A percentile compares a stretch with the other conserved stretches of the same genome.
These are phyloP conservation scores for Dicranocentrus wangi DNA, from an alignment of 2,888 invertebrate species.

Conservation along the genomic window DNA sequence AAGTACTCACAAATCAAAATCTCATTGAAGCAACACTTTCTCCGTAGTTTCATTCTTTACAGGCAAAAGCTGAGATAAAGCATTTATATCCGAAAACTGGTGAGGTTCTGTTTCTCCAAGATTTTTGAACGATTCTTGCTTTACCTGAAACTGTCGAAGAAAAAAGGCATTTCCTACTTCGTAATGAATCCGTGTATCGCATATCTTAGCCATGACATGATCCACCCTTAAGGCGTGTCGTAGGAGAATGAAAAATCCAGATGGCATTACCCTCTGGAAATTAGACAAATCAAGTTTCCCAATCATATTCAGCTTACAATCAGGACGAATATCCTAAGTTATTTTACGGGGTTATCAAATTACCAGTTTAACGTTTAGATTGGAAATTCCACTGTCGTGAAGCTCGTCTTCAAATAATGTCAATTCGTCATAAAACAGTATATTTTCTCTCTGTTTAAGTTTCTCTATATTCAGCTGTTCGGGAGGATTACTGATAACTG, in stretches of 20 bases:
- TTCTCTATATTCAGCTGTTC: slow-evolving; percentile 90
- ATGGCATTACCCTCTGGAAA: slow-evolving; percentile 93
- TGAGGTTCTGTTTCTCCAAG: slow-evolving; percentile 65
- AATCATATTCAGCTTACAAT: too few species aligned
- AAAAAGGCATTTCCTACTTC: slow-evolving; percentile 85
- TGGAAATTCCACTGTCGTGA: slow-evolving; percentile 96
- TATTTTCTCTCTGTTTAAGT: slow-evolving; percentile 90
- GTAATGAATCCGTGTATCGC: slow-evolving; percentile 91
- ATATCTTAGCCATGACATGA: slow-evolving; percentile 88
- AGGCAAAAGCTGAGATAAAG: slow-evolving; percentile 65
- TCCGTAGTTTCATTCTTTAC: slow-evolving; percentile 65
- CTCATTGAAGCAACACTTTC: slow-evolving; percentile 63
- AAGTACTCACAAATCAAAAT: too few species aligned
- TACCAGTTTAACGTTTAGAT: slow-evolving; percentile 94
- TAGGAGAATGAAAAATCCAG: slow-evolving; percentile 90
- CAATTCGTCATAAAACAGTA: slow-evolving; percentile 94
- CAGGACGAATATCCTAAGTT: too few species aligned
- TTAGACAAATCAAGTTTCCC: slow-evolving; percentile 12
- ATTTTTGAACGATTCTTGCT: slow-evolving; percentile 78
- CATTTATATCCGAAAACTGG: slow-evolving; percentile 68
- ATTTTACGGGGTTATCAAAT: too few species aligned
- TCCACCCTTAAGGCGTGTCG: slow-evolving; percentile 96
- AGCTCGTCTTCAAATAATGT: slow-evolving; percentile 98
- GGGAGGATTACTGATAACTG: slow-evolving; percentile 78
- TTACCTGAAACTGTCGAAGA: slow-evolving; percentile 86